Evolutionary conservation across 2,888 invertebrate genomes (phyloP), one percentile per base, ranked within the genome.

Genomic region (Lasioglossum pauxillum): DNA sequence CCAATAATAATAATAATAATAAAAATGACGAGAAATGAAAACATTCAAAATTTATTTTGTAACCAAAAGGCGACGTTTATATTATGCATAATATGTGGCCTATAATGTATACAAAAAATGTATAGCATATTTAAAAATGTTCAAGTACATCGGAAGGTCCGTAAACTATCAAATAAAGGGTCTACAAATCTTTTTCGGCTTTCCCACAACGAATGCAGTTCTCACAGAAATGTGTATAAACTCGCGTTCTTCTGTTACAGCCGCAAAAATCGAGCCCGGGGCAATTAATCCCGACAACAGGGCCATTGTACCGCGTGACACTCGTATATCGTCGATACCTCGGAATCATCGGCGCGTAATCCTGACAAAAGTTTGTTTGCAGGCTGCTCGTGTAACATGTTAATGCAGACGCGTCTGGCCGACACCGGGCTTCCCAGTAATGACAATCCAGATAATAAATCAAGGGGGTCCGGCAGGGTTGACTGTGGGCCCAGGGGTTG

Each of bases 361-460:
- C 92, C 92, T 91, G 90, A 90, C 91, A 91, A 92, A 92, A 91
- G 89, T 89, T 87, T 93, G 91, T 92, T 92, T 92, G 92, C 91
- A 88, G 88, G 89, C 84, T 82, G 84, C 71, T 73, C 87, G 89
- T 44, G 85, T 89, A 91, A 90, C 90, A 90, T 89, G 90, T 89
- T 90, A 90, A 91, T 86, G 91, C 89, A 90, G 90, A 90, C 88
- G 88, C 80, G 82, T 46, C 75, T 35, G 75, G 81, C 83, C 90
- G 90, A 91, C 91, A 91, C 90, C 92, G 92, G 92, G 93, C 92
- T 93, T 92, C 91, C 91, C 89, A 90, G 91, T 93, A 94, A 94
- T 93, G 94, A 93, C 94, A 93, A 94, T 94, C 92, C 93, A 87
- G 91, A 93, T 90, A 88, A 94, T 94, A 94, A 94, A 94, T 94